Evolutionary conservation across 2,113 vertebrate species (phyloP).

Genomic region (Pomatorhinus ruficollis): DNA sequence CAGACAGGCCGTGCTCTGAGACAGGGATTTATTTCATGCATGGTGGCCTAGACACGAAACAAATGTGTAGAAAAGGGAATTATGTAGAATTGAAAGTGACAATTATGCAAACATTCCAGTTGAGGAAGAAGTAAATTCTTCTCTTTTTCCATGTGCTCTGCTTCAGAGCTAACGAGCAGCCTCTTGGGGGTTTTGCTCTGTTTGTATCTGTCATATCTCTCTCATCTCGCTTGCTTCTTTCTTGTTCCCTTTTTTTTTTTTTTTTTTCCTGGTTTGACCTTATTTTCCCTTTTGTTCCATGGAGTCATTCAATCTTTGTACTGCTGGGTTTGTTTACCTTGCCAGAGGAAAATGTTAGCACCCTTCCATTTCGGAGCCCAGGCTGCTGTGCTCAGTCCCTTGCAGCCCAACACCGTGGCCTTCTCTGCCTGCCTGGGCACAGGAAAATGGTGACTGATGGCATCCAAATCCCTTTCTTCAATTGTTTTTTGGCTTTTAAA

Average conservation of each 20-base stretch:
- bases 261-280: background rate
- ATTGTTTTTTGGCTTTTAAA: background rate
- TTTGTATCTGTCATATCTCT: slow-evolving; percentile 16
- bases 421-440: rapidly evolving
- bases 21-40: slow-evolving; percentile 47
- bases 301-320: slow-evolving; percentile 37
- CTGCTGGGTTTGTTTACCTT: slow-evolving; percentile 27
- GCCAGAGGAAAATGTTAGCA: slow-evolving; percentile 24
- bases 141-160: slow-evolving; percentile 12
- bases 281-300: slow-evolving; percentile 60
- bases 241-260: background rate
- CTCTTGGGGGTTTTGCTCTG: slow-evolving; percentile 15
- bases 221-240: background rate
- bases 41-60: slow-evolving; percentile 36
- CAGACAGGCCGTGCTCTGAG: slow-evolving; percentile 2
- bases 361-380: slow-evolving; percentile 5
- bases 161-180: background rate
- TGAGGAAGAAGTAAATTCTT: slow-evolving; percentile 49
- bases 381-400: background rate
- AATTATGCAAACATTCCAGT: slow-evolving; percentile 57
- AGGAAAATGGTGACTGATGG: background rate
- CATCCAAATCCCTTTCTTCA: background rate
- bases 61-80: slow-evolving; percentile 34
- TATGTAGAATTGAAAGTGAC: slow-evolving; percentile 58
- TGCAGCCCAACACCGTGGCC: background rate